Evolutionary conservation across 2,888 invertebrate genomes (phyloP), one percentile per base, ranked within the genome.

Genomic region (Margaritifera margaritifera): DNA sequence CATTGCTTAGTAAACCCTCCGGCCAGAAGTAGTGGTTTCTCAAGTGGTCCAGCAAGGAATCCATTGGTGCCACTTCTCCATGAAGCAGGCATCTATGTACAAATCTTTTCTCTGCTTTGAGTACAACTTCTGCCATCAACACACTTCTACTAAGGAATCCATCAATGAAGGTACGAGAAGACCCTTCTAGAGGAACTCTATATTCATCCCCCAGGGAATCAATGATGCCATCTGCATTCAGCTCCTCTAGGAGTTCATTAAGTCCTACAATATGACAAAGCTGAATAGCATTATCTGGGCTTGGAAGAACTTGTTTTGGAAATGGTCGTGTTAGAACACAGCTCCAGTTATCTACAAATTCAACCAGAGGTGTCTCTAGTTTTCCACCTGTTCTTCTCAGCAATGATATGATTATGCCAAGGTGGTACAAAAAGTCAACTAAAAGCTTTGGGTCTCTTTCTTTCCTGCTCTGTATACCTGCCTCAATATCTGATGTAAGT

Each of bases 1-100:
- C 42, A 42, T 8, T 42, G 42, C 11, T 42, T 42, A 42, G 11
- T 42, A 42, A 42, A 42, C 42, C 42, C 42, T 42, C 42, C 11
- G 76, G 72, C 82, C 82, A 82, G 52, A 80, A 73, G 2, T 75
- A 75, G 50, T 56, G 53, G 52, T 79, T 72, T 3, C 59, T 64
- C 11, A 82, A 31, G 24, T 70, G 76, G 6, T 75, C 69, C 8
- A 66, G 18, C 15, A 81, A 55, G 18, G 68, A 60, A 22, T 66
- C 69, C 15, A 66, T 62, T 15, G 63, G 15, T 27, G 67, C 65
- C 5, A 70, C 62, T n/a, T 70, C 70, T 11, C 69, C 66, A 27
- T 68, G 50, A n/a, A 68, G 67, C 50, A 81, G 53, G 67, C 74
- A 77, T 73, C 80, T 64, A 56, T 77, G 72, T 19, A 74, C 61